Percentiles rank a stretch among this genome's conserved stretches.
Evolutionary conservation across 2,113 vertebrate species (phyloP).

Genomic region (Tyto alba): DNA sequence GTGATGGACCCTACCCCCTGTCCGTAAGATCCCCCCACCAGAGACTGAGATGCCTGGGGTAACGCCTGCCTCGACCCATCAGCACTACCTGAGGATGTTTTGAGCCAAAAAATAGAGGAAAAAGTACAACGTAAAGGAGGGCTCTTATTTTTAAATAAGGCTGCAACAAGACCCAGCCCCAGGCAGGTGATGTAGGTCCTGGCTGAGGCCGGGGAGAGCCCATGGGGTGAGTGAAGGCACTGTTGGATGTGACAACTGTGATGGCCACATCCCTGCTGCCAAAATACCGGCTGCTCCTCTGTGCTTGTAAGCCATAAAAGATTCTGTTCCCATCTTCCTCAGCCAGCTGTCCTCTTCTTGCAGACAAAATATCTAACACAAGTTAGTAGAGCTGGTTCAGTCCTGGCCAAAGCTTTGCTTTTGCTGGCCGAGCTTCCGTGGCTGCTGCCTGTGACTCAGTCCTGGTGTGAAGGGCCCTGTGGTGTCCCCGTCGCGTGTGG

Average conservation of each 20-base stretch:
- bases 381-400: not conserved
- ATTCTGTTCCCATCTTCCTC: not conserved
- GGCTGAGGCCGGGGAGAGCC: not conserved
- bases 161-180: rapidly evolving
- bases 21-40: too few species aligned
- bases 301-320: not conserved
- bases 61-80: not conserved
- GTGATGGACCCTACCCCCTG: rapidly evolving
- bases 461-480: rapidly evolving
- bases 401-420: not conserved
- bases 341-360: too few species aligned
- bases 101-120: not conserved
- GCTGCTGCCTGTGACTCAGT: not conserved
- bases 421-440: rapidly evolving
- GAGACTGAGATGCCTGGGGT: not conserved
- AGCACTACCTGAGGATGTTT: rapidly evolving
- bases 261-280: not conserved
- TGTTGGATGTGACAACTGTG: rapidly evolving
- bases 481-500: rapidly evolving
- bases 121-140: not conserved
- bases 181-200: not conserved
- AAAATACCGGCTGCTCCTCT: not conserved
- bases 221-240: rapidly evolving
- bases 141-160: not conserved
- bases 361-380: too few species aligned